Percentiles rank a stretch among this genome's conserved stretches.
Conservation (phyloP, 2,888 invertebrate genomes). For the Seladonia tumulorum region DNA sequence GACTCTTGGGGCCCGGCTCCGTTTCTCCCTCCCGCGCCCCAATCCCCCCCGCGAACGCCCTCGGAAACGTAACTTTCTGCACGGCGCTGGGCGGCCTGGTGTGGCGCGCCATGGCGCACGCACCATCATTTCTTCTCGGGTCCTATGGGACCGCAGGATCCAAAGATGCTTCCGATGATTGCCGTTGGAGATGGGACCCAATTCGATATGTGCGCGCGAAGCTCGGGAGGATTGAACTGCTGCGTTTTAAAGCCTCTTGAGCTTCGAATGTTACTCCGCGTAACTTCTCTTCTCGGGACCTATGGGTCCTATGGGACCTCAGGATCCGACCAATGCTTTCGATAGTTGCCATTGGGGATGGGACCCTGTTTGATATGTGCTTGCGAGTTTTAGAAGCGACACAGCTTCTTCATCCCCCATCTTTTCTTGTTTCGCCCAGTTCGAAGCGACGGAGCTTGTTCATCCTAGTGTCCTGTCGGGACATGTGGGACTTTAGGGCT, state of each 20-base stretch:
- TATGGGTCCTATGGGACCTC: background rate
- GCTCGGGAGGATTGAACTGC: background rate
- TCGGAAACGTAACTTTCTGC: constrained; percentile 49
- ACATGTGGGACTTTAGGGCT: too few relatives aligned
- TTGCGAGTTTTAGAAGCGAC: too few relatives aligned
- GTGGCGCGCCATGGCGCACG: background rate
- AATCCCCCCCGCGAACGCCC: constrained; percentile 20
- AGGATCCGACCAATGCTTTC: too few relatives aligned
- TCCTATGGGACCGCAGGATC: background rate
- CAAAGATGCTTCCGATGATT: background rate
- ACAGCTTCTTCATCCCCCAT: too few relatives aligned
- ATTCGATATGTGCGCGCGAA: background rate
- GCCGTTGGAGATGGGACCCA: background rate
- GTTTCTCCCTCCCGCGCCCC: constrained; percentile 4
- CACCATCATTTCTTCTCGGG: constrained; percentile 15
- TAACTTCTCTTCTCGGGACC: background rate
- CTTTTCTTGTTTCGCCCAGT: too few relatives aligned
- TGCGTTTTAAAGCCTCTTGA: background rate
- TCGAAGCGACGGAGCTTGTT: too few relatives aligned
- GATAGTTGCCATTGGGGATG: too few relatives aligned
- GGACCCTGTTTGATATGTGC: too few relatives aligned
- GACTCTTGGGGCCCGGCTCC: constrained; percentile 37
- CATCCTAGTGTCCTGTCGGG: too few relatives aligned
- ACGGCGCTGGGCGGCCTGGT: background rate
- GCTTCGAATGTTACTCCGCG: background rate